Evolutionary conservation across 2,797 vertebrate genomes (phyloP).

Genomic region (Manis crassicaudata): DNA sequence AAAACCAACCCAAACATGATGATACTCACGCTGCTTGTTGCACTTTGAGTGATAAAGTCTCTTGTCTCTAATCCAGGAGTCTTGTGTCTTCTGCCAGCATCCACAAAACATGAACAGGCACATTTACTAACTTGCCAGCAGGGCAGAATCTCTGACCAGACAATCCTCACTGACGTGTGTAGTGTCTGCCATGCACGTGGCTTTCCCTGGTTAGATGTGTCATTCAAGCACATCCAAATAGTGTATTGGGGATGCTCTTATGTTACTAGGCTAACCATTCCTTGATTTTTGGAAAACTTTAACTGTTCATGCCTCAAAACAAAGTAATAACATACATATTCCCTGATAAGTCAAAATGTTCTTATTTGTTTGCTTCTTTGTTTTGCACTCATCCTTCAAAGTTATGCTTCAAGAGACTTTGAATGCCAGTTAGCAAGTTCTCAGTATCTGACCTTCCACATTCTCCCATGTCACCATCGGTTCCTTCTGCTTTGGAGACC

Average conservation of each 20-base stretch:
- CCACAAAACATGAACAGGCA: background rate
- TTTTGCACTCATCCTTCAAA: background rate
- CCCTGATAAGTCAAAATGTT: background rate
- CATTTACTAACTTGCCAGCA: background rate
- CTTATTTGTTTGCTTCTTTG: background rate
- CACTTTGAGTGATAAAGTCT: background rate
- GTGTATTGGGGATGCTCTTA: background rate
- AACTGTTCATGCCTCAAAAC: background rate
- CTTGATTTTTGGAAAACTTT: background rate
- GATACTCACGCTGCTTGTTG: background rate
- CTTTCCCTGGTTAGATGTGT: background rate
- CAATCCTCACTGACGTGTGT: background rate
- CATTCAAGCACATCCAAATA: background rate
- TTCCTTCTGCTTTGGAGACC: background rate
- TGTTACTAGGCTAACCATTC: background rate
- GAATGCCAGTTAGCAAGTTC: background rate
- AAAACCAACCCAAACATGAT: background rate
- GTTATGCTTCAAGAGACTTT: constrained; percentile 1
- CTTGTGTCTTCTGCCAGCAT: background rate
- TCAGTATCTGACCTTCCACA: background rate
- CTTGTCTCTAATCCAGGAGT: background rate
- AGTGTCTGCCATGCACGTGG: background rate
- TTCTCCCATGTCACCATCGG: background rate
- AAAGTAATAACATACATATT: background rate
- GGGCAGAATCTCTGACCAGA: background rate